Evolutionary conservation across 2,113 vertebrate genomes (phyloP).

Genomic region (Coturnix japonica): DNA sequence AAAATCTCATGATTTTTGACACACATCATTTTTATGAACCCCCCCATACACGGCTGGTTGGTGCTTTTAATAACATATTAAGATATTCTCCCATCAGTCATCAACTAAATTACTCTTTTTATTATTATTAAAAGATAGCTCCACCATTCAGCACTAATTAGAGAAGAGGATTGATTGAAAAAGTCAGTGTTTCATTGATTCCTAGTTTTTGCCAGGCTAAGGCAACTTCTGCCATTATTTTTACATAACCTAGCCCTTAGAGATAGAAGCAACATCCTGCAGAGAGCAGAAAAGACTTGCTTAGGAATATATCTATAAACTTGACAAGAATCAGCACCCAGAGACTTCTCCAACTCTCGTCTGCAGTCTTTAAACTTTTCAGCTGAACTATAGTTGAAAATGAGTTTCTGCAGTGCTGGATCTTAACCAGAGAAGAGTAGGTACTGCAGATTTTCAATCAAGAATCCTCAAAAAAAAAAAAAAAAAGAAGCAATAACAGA

Average conservation of each 20-base stretch:
- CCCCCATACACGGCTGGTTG: background rate
- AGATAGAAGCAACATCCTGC: conserved; percentile 68
- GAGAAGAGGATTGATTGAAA: conserved; percentile 15
- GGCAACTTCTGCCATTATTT: conserved; percentile 50
- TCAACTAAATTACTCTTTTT: background rate
- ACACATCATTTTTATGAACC: background rate
- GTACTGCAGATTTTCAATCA: conserved; percentile 40
- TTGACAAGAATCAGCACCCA: conserved; percentile 73
- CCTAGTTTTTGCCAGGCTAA: conserved; percentile 28
- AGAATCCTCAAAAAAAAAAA: conserved; percentile 32
- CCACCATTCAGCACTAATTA: conserved; percentile 30
- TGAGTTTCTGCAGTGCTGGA: conserved; percentile 69
- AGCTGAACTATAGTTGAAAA: conserved; percentile 61
- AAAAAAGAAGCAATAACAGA: background rate
- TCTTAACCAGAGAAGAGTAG: conserved; percentile 50
- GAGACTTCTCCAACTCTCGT: conserved; percentile 67
- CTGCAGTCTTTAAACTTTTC: conserved; percentile 68
- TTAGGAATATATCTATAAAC: conserved; percentile 73
- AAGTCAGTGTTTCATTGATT: background rate
- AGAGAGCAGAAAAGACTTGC: conserved; percentile 66
- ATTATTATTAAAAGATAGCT: conserved; percentile 49
- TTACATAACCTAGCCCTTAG: conserved; percentile 62
- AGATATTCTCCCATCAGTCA: conserved; percentile 37
- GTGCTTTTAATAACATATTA: background rate
- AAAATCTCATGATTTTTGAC: background rate